These are phyloP conservation scores for Elaphurus davidianus DNA, from an alignment of 2,113 vertebrate species.

Conservation along the genomic window DNA sequence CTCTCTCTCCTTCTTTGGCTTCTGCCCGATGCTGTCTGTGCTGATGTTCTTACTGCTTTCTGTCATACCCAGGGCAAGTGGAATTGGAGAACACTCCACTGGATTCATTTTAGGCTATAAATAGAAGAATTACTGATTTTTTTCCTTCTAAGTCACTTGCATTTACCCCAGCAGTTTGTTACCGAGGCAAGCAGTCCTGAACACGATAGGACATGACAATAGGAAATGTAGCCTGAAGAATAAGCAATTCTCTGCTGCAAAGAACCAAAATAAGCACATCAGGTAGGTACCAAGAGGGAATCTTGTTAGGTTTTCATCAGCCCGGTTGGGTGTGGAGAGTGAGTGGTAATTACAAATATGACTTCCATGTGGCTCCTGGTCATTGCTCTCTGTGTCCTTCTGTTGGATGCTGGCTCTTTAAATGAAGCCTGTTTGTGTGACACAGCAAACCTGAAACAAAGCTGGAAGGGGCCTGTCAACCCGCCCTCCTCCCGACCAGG, in stretches of 20 bases:
- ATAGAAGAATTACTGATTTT: background rate
- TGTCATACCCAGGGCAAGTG: background rate
- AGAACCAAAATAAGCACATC: background rate
- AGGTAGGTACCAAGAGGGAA: background rate
- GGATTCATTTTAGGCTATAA: background rate
- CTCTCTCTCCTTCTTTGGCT: background rate
- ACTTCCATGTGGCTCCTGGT: background rate
- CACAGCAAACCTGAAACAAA: background rate
- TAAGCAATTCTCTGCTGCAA: constrained; percentile 17
- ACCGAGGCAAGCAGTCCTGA: constrained; percentile 5
- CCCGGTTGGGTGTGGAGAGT: background rate
- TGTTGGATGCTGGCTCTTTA: background rate
- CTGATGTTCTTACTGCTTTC: background rate
- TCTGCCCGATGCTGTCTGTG: background rate
- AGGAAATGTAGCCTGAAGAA: background rate
- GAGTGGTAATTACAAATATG: constrained; percentile 23
- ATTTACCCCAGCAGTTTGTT: constrained; percentile 4
- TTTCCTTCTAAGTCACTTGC: background rate
- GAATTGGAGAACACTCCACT: background rate
- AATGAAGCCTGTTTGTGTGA: background rate
- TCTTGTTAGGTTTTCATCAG: constrained; percentile 47
- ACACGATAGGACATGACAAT: background rate
- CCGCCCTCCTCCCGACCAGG: background rate
- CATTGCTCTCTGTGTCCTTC: rapidly evolving
- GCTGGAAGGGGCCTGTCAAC: background rate